phyloP scores from a whole-genome alignment of 2,797 vertebrate genomes.

The Enteromius radiatus region DNA sequence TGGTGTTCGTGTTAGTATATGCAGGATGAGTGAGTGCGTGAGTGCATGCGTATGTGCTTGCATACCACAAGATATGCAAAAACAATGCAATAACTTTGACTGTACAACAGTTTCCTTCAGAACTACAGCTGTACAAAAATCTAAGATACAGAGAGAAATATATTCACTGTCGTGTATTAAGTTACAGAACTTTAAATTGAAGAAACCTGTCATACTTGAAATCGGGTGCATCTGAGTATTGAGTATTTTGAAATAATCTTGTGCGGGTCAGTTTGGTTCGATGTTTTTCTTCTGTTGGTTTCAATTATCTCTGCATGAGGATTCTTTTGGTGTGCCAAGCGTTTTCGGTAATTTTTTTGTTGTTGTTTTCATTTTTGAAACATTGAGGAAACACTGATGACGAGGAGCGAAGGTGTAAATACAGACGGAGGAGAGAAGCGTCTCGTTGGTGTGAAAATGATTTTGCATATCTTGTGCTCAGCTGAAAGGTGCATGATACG shows the following conservation, averaged over 20 bases:
- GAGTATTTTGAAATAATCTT: constrained; percentile 65
- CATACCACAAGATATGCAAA: constrained; percentile 99
- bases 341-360: constrained; percentile 66
- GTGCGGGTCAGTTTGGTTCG: constrained; percentile 48
- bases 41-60: constrained; percentile 59
- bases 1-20: constrained; percentile 43
- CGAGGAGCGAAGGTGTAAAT: constrained; percentile 72
- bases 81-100: constrained; percentile 99
- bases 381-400: constrained; percentile 64
- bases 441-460: constrained; percentile 73
- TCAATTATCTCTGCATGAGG: constrained; percentile 86
- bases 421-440: constrained; percentile 70
- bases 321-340: constrained; percentile 85
- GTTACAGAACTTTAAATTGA: constrained; percentile 89
- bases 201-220: constrained; percentile 96
- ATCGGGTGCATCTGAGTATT: constrained; percentile 92
- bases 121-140: constrained; percentile 80
- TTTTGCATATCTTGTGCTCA: constrained; percentile 97
- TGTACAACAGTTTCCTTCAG: constrained; percentile 79
- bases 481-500: constrained; percentile 58
- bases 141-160: constrained; percentile 65
- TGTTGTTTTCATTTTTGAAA: constrained; percentile 77
- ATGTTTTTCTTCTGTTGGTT: constrained; percentile 74
- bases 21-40: constrained; percentile 44
- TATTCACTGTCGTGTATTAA: constrained; percentile 83